These are phyloP conservation scores for Clarias laeviceps DNA, from an alignment of 2,797 vertebrate species.

Conservation along the genomic window DNA sequence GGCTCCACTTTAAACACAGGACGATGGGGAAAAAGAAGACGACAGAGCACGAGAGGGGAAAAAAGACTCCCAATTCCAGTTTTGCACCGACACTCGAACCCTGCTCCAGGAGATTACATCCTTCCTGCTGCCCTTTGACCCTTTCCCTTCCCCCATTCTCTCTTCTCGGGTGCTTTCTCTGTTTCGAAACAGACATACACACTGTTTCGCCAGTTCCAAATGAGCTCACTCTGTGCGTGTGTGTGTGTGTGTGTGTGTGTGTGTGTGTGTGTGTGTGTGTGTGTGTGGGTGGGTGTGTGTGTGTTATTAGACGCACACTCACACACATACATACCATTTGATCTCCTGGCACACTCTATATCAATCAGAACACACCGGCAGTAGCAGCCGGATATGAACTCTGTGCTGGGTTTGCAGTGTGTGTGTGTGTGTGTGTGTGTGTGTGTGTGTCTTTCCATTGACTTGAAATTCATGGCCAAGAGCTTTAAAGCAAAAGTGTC, in stretches of 20 bases:
- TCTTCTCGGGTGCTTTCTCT: background rate
- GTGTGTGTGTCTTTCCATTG: background rate
- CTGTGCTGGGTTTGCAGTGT: constrained; percentile 57
- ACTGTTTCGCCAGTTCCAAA: constrained; percentile 57
- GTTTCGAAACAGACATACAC: constrained; percentile 20
- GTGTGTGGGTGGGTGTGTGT: too few relatives aligned
- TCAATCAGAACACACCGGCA: constrained; percentile 70
- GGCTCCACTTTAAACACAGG: constrained; percentile 37
- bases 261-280: too few relatives aligned
- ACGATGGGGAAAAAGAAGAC: constrained; percentile 22
- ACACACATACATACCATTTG: constrained; percentile 64
- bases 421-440: constrained; percentile 23
- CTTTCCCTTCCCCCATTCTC: constrained; percentile 61
- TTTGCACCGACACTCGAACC: constrained; percentile 46
- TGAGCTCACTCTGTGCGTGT: constrained; percentile 69
- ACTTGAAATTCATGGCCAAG: background rate
- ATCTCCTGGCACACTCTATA: constrained; percentile 72
- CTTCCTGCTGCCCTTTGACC: constrained; percentile 70
- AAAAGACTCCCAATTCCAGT: background rate
- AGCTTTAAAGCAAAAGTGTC: constrained; percentile 23
- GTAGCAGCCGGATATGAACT: constrained; percentile 67
- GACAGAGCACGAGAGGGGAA: background rate
- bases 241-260: too few relatives aligned
- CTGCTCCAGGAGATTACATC: constrained; percentile 74
- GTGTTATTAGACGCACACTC: constrained; percentile 58